Evolutionary conservation across 2,113 vertebrate genomes (phyloP).

Genomic region (Ailuropoda melanoleuca): DNA sequence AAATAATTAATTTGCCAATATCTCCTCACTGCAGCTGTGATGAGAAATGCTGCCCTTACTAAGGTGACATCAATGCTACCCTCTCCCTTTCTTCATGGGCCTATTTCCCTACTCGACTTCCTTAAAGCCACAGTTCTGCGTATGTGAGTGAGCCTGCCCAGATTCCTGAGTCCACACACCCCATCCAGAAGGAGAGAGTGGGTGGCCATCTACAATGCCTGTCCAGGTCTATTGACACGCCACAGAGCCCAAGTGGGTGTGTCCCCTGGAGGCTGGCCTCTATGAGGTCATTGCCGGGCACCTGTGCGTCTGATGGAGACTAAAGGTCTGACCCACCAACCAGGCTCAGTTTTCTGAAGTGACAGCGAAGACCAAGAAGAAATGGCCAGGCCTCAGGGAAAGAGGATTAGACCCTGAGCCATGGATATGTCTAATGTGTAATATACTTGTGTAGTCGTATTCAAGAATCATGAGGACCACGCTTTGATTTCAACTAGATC

Average conservation of each 20-base stretch:
- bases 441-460: neutral
- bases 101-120: neutral
- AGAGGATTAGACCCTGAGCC: neutral
- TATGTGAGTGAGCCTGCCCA: neutral
- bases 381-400: neutral
- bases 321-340: neutral
- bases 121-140: neutral
- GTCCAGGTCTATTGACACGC: neutral
- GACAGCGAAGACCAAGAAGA: neutral
- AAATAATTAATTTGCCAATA: neutral
- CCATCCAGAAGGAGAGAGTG: neutral
- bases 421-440: neutral
- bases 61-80: neutral
- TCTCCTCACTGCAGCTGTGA: neutral
- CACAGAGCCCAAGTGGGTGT: neutral
- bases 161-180: neutral
- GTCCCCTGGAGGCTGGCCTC: neutral
- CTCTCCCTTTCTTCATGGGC: neutral
- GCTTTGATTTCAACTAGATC: neutral
- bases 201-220: neutral
- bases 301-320: neutral
- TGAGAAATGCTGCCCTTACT: neutral
- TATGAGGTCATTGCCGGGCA: neutral
- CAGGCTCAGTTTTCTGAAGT: neutral
- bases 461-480: neutral